Conservation (phyloP, 2,113 vertebrate species). For the Muntiacus reevesi region DNA sequence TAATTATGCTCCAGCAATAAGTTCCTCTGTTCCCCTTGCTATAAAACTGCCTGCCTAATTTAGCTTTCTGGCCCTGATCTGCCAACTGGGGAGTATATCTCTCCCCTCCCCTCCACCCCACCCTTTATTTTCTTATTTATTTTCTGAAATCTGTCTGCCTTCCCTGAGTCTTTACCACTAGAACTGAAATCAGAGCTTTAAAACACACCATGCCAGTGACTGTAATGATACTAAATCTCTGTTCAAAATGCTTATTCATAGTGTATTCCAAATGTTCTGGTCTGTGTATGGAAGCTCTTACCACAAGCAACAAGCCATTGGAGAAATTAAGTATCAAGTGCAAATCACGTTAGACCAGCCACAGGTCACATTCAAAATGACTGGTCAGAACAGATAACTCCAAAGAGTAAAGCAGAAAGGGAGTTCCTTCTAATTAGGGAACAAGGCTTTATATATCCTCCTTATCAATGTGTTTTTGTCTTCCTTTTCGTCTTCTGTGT, state of each 20-base stretch:
- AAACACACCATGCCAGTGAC: background rate
- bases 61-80: conserved; percentile 12
- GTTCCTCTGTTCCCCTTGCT: background rate
- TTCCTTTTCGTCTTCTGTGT: background rate
- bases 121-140: conserved; percentile 25
- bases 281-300: background rate
- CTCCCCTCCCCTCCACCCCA: background rate
- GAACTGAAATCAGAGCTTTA: conserved; percentile 7
- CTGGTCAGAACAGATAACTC: background rate
- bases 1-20: background rate
- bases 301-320: conserved; percentile 10
- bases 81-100: background rate
- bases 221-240: conserved; percentile 33
- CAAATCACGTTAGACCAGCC: background rate
- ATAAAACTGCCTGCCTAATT: conserved; percentile 21
- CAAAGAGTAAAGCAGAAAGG: background rate
- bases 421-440: background rate
- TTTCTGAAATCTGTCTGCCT: conserved; percentile 37
- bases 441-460: background rate
- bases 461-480: background rate
- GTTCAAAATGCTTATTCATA: conserved; percentile 17
- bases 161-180: conserved; percentile 21
- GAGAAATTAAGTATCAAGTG: conserved; percentile 20
- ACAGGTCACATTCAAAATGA: background rate
- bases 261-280: conserved; percentile 23